Evolutionary conservation across 2,113 vertebrate genomes (phyloP).

Genomic region (Colinus virginianus): DNA sequence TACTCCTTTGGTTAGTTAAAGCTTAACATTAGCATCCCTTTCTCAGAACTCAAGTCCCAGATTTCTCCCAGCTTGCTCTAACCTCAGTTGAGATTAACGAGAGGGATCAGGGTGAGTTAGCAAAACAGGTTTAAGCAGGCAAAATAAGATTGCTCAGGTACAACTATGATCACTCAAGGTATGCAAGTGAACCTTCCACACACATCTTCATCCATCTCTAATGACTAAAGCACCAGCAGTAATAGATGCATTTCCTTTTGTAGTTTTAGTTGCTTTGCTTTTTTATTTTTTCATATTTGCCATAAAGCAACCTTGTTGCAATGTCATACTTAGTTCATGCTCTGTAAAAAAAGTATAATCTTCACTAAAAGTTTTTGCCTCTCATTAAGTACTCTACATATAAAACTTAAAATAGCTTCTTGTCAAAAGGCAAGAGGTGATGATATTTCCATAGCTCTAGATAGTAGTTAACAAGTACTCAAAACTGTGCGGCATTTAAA

Average conservation of each 20-base stretch:
- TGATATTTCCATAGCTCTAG: conserved; percentile 53
- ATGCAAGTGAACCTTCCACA: not conserved
- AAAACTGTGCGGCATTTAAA: conserved; percentile 44
- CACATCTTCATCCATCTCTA: not conserved
- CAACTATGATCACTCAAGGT: not conserved
- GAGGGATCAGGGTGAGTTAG: not conserved
- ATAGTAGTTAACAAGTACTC: conserved; percentile 34
- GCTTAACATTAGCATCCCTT: not conserved
- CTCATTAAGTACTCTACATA: not conserved
- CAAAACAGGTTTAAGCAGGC: not conserved
- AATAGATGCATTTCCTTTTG: not conserved
- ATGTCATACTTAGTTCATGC: conserved; percentile 34
- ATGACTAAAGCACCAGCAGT: not conserved
- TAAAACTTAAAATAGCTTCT: conserved; percentile 29
- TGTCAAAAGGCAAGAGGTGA: conserved; percentile 24
- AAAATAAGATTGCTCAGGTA: not conserved
- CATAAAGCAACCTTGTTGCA: conserved; percentile 8
- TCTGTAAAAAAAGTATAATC: not conserved
- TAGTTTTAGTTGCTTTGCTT: no score
- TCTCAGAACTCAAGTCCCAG: not conserved
- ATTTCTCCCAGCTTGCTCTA: not conserved
- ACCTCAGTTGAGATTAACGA: not conserved
- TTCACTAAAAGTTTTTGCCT: conserved; percentile 10
- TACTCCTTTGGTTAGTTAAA: not conserved
- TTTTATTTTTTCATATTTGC: not conserved